Evolutionary conservation across 2,797 vertebrate species (phyloP).

Genomic region (Nyctibius grandis): DNA sequence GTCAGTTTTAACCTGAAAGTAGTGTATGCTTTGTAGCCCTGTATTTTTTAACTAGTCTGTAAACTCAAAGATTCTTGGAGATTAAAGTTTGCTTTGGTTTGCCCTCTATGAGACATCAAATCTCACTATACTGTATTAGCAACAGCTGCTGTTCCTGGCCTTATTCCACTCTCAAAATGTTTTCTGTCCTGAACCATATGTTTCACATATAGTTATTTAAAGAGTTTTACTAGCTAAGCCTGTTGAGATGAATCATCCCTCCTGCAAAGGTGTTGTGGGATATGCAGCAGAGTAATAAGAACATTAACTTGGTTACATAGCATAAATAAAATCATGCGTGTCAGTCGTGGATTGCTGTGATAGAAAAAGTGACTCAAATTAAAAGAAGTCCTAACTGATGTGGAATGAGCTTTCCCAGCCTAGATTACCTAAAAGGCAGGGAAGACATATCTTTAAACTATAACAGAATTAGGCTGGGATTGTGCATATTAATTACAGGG

Average conservation of each 20-base stretch:
- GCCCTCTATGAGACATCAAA: neutral
- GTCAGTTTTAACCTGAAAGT: neutral
- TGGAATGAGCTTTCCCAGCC: neutral
- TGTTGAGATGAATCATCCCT: constrained; percentile 18
- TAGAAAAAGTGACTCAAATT: neutral
- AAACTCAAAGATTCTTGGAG: neutral
- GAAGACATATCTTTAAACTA: neutral
- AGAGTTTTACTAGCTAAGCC: neutral
- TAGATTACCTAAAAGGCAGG: neutral
- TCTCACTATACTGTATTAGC: neutral
- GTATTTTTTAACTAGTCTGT: neutral
- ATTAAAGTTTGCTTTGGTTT: neutral
- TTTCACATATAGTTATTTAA: constrained; percentile 9
- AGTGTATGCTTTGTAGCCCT: neutral
- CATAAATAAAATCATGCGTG: neutral
- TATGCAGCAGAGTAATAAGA: neutral
- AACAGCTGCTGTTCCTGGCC: constrained; percentile 18
- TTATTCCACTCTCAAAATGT: neutral
- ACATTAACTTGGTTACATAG: neutral
- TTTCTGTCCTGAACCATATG: neutral
- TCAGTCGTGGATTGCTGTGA: neutral
- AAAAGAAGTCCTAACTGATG: neutral
- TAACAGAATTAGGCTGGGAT: neutral
- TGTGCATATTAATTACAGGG: neutral
- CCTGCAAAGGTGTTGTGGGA: neutral